Evolutionary conservation across 2,113 vertebrate genomes (phyloP).

Genomic region (Xerus inauris): DNA sequence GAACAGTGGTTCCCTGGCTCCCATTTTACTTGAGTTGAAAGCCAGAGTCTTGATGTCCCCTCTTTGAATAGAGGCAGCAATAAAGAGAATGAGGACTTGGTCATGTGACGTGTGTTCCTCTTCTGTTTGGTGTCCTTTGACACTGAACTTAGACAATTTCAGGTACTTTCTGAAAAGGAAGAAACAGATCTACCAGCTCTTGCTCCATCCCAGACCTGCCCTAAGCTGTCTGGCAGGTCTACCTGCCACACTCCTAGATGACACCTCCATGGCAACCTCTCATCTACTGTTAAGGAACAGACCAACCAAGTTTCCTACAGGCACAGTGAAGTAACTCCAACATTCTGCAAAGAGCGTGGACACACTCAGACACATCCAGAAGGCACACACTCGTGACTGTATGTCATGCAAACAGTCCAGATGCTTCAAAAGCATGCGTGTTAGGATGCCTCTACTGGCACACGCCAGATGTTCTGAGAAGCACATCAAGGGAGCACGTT

Average conservation of each 20-base stretch:
- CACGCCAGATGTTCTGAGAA: neutral
- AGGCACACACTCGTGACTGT: rapidly evolving
- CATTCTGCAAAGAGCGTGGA: rapidly evolving
- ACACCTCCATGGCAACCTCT: neutral
- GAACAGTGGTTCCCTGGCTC: rapidly evolving
- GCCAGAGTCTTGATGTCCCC: neutral
- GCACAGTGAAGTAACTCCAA: rapidly evolving
- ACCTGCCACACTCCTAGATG: no score
- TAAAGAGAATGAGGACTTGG: rapidly evolving
- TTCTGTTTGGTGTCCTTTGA: no score
- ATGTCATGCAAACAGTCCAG: neutral
- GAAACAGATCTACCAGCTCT: neutral
- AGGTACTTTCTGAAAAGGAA: neutral
- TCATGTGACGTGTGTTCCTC: neutral
- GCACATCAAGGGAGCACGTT: no score
- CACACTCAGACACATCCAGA: neutral
- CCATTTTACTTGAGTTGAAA: neutral
- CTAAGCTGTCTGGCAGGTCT: rapidly evolving
- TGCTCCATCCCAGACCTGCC: rapidly evolving
- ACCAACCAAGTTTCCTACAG: neutral
- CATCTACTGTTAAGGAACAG: neutral
- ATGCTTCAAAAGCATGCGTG: neutral
- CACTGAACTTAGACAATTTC: neutral
- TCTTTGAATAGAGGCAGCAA: neutral
- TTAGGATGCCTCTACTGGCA: rapidly evolving